phyloP scores from a whole-genome alignment of 2,888 invertebrate genomes.

The Drosophila flavopinicola region DNA sequence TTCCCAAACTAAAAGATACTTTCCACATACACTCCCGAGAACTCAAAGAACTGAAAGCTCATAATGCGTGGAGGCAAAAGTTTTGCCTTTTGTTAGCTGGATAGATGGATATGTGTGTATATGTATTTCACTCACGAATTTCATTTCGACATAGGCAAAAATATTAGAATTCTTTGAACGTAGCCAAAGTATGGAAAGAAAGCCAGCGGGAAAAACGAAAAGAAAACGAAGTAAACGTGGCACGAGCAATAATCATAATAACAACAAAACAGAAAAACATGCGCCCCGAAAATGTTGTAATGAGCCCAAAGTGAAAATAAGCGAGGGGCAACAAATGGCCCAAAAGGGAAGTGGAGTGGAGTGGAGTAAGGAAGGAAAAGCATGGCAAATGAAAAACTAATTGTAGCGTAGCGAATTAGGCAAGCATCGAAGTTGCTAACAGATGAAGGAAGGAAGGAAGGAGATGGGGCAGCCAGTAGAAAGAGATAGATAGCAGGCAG shows the following conservation, averaged over 20 bases:
- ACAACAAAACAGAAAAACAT: slow-evolving; percentile 42
- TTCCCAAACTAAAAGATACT: slow-evolving; percentile 60
- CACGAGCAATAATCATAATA: slow-evolving; percentile 51
- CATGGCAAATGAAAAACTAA: slow-evolving; percentile 76
- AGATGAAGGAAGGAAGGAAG: slow-evolving; percentile 12
- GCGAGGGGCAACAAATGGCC: neutral
- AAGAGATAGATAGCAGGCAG: slow-evolving; percentile 2
- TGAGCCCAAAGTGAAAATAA: slow-evolving; percentile 57
- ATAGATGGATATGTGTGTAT: slow-evolving; percentile 8
- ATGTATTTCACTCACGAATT: slow-evolving; percentile 76
- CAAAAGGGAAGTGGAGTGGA: neutral
- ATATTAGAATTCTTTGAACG: slow-evolving; percentile 72
- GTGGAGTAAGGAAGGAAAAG: slow-evolving; percentile 49
- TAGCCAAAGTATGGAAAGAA: slow-evolving; percentile 18
- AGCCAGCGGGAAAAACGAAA: no score
- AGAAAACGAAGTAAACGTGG: slow-evolving; percentile 40
- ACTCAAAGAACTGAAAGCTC: slow-evolving; percentile 45
- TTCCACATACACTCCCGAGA: slow-evolving; percentile 13
- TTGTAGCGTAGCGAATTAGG: slow-evolving; percentile 76
- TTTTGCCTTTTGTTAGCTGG: slow-evolving; percentile 37
- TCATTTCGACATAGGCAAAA: slow-evolving; percentile 63
- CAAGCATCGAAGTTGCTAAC: slow-evolving; percentile 57
- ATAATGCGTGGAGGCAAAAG: slow-evolving; percentile 53
- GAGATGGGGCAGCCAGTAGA: no score
- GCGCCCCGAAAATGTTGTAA: slow-evolving; percentile 37